Evolutionary conservation across 2,797 vertebrate species (phyloP).

Genomic region (Helicolenus hilgendorfi): DNA sequence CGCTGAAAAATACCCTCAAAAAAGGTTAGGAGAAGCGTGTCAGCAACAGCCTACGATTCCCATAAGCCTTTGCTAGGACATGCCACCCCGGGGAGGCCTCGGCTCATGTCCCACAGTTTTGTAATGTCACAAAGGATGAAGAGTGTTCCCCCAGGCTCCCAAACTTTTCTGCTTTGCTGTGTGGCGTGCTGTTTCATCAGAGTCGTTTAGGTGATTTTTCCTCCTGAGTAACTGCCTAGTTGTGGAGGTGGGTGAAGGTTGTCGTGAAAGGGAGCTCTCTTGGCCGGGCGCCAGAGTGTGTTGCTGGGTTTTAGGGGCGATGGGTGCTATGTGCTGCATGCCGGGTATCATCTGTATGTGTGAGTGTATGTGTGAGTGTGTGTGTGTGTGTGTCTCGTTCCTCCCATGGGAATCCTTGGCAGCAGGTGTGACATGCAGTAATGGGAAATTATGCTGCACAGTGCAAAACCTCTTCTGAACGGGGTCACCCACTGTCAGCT

Average conservation of each 20-base stretch:
- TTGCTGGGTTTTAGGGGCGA: constrained; percentile 75
- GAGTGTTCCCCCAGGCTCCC: constrained; percentile 73
- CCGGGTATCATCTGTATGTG: constrained; percentile 64
- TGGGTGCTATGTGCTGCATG: constrained; percentile 75
- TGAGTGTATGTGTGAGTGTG: constrained; percentile 34
- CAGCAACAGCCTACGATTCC: constrained; percentile 48
- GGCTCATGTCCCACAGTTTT: constrained; percentile 75
- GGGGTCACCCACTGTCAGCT: constrained; percentile 86
- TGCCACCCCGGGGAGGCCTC: constrained; percentile 53
- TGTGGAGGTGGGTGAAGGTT: constrained; percentile 85
- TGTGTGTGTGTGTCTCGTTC: constrained; percentile 45
- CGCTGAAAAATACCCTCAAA: background rate
- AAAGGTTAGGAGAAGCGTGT: constrained; percentile 8
- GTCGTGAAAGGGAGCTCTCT: constrained; percentile 78
- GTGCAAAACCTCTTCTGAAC: constrained; percentile 85
- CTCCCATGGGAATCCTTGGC: constrained; percentile 83
- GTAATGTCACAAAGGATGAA: constrained; percentile 84
- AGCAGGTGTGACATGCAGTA: constrained; percentile 89
- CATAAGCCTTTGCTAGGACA: constrained; percentile 59
- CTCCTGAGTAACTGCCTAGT: constrained; percentile 83
- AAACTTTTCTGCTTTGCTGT: constrained; percentile 81
- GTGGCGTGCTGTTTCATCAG: constrained; percentile 81
- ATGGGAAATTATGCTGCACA: constrained; percentile 89
- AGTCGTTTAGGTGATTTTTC: constrained; percentile 84
- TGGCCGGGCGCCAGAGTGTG: constrained; percentile 81